Evolutionary conservation across 2,888 invertebrate genomes (phyloP).

Genomic region (Polydrusus pterygomalis): DNA sequence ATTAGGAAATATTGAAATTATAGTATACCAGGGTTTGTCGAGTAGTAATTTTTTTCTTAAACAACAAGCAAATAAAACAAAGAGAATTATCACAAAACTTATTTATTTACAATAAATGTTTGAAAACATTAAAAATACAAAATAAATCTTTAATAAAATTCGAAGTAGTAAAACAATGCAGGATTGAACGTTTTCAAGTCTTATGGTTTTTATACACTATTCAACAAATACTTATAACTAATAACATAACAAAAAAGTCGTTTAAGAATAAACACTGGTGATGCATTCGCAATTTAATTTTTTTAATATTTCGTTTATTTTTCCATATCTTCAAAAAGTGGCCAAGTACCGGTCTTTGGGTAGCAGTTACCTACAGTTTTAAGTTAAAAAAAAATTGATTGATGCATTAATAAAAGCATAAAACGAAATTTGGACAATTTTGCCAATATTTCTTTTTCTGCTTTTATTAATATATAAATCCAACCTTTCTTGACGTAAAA

Average conservation of each 20-base stretch:
- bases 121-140: neutral
- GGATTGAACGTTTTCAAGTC: neutral
- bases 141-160: too few relatives aligned
- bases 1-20: neutral
- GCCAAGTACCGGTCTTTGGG: too few relatives aligned
- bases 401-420: too few relatives aligned
- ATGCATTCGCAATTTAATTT: too few relatives aligned
- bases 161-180: neutral
- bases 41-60: neutral
- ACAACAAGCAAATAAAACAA: neutral
- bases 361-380: too few relatives aligned
- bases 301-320: too few relatives aligned
- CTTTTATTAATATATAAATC: too few relatives aligned
- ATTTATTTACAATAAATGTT: slow-evolving; percentile 15
- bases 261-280: neutral
- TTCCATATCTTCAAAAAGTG: too few relatives aligned
- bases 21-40: neutral
- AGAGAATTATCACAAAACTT: neutral
- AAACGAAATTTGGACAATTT: too few relatives aligned
- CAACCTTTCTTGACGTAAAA: too few relatives aligned
- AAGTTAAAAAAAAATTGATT: too few relatives aligned
- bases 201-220: slow-evolving; percentile 27
- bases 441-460: too few relatives aligned
- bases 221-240: slow-evolving; percentile 25
- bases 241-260: neutral